Base-by-base conservation (phyloP, 2,113 vertebrate species). In the Tychaedon coryphoeus region DNA sequence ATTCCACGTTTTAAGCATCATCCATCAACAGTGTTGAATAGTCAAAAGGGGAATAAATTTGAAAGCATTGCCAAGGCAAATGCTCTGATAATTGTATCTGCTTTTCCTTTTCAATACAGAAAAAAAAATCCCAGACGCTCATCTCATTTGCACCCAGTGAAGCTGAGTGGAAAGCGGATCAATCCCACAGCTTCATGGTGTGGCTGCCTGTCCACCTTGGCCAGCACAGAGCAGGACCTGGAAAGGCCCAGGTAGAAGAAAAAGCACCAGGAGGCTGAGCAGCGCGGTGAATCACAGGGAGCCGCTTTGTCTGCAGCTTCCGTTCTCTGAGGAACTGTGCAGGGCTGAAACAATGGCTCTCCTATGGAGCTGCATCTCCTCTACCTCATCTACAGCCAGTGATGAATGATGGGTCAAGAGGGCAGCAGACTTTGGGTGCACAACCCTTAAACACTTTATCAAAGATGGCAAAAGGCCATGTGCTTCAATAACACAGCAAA, bases 371-470 rank as follows among this genome's bases (percentile, higher is more conserved):
- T 87, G 92, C 81, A 58, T 71, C 97, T 97, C 97, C 95, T 78
- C 92, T 80, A 76, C 94, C 96, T 96, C 96, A 88, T 90, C 94
- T 62, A 78, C 87, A 86, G 78, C 94, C 66, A 43, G 78, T 97
- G 97, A 98, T 62, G 97, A 97, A 98, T 97, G 97, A 91, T 86
- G 92, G 98, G 97, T 98, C 97, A 98, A 92, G 97, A 98, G 97
- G 96, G 94, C 95, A 98, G 96, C 92, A 98, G 98, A 98, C 97
- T 98, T 97, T 96, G 98, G 97, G 97, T 97, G 97, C 92, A 95
- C 96, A 97, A 80, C 92, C 94, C 90, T 97, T 93, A 97, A 97
- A 81, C 94, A 91, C 86, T 97, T 96, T 97, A 97, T 98, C 96
- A 96, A 97, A 95, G 78, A 97, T 98, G 98, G 98, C 98, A 98